A percentile compares a stretch with the other conserved stretches of the same genome.
Conservation (phyloP, 1,140 invertebrate genomes). For the Lasaia peninsularis region DNA sequence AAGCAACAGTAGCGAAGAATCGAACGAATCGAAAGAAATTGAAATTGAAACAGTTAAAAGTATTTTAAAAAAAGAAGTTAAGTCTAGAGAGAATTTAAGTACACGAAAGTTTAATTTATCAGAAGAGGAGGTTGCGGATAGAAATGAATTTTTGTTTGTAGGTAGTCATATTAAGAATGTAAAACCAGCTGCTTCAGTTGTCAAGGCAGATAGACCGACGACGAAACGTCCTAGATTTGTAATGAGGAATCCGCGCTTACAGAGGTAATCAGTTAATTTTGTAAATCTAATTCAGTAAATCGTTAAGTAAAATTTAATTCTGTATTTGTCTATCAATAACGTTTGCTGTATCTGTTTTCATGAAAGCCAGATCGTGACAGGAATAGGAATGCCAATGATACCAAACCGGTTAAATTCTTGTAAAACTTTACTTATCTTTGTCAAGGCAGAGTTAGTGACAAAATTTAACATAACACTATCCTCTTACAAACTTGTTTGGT, state of each 20-base stretch:
- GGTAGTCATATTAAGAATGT: slow-evolving; percentile 7
- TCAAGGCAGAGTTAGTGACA: too few species aligned
- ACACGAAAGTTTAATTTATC: slow-evolving; percentile 8
- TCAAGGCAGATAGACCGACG: background rate
- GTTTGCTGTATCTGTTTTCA: too few species aligned
- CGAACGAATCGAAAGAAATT: background rate
- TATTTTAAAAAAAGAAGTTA: background rate
- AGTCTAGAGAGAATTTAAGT: slow-evolving; percentile 1
- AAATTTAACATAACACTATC: too few species aligned
- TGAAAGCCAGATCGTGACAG: too few species aligned
- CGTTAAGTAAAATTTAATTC: too few species aligned
- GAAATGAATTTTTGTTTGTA: slow-evolving; percentile 35
- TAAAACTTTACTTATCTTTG: too few species aligned
- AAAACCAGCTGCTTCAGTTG: background rate
- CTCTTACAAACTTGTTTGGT: too few species aligned
- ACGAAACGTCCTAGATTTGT: background rate
- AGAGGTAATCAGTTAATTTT: background rate
- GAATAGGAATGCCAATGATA: too few species aligned
- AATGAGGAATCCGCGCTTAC: background rate
- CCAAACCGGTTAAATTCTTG: too few species aligned
- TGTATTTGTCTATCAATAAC: too few species aligned
- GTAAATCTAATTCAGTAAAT: too few species aligned
- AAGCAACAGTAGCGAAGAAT: slow-evolving; percentile 15
- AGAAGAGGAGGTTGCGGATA: slow-evolving; percentile 22
- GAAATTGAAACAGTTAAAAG: slow-evolving; percentile 6